Evolutionary conservation across 2,113 vertebrate species (phyloP).

Genomic region (Trogon melanurus): DNA sequence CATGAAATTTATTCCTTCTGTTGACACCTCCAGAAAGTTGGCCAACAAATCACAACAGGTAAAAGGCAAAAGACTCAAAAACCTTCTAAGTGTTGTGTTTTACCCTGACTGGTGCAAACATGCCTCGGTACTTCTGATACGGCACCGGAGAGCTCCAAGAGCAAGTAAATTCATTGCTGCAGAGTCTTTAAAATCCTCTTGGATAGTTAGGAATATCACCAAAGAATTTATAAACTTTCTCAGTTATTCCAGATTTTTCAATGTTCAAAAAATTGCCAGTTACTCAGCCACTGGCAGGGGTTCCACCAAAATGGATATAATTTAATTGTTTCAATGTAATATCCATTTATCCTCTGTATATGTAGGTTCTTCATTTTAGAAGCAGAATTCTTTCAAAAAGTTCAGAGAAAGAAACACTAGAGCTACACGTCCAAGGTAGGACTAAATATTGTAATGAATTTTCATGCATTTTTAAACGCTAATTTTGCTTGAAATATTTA

Average conservation of each 20-base stretch:
- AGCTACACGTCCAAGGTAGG: slow-evolving; percentile 40
- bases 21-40: not conserved
- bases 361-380: not conserved
- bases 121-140: not conserved
- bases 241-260: not conserved
- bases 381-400: not conserved
- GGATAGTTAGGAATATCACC: not conserved
- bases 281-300: not conserved
- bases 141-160: not conserved
- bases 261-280: not conserved
- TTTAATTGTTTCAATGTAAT: not conserved
- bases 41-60: not conserved
- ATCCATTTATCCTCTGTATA: not conserved
- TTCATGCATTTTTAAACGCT: slow-evolving; percentile 76
- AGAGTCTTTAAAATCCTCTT: not conserved
- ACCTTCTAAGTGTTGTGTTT: not conserved
- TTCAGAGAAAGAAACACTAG: slow-evolving; percentile 8
- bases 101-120: not conserved
- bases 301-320: not conserved
- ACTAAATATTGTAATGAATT: slow-evolving; percentile 68
- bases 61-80: not conserved
- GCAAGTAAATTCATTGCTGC: not conserved
- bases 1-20: not conserved
- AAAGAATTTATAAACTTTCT: not conserved
- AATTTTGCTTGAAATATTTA: slow-evolving; percentile 75